Conservation (phyloP, 2,113 vertebrate genomes). For the Gracilinanus agilis region DNA sequence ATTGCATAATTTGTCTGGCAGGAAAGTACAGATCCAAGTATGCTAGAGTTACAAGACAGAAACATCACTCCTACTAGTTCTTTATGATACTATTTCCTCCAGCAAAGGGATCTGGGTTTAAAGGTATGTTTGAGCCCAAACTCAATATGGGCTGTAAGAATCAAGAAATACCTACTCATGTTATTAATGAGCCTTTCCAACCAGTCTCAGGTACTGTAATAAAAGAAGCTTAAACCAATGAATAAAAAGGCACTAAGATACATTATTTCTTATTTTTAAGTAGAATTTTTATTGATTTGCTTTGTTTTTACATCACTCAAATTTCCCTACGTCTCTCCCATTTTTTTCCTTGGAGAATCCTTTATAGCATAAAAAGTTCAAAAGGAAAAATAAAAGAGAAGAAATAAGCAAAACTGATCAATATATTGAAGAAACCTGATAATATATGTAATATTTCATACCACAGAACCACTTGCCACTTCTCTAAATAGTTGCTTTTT, state of each 20-base stretch:
- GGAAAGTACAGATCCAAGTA: constrained; percentile 20
- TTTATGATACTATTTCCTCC: neutral
- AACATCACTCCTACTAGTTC: constrained; percentile 24
- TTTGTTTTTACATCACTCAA: neutral
- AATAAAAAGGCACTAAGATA: neutral
- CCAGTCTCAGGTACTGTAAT: neutral
- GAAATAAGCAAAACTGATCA: neutral
- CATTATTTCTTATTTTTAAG: neutral
- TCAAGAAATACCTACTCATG: neutral
- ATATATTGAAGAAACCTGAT: neutral
- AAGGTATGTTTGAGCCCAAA: constrained; percentile 25
- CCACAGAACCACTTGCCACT: neutral
- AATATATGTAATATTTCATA: neutral
- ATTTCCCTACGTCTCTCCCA: neutral
- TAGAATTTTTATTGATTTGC: neutral
- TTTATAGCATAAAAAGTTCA: neutral
- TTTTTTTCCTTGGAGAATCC: neutral
- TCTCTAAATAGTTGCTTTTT: neutral
- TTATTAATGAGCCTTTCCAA: neutral
- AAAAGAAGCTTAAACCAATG: neutral
- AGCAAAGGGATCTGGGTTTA: constrained; percentile 31
- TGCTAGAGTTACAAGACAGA: constrained; percentile 25
- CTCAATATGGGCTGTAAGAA: neutral
- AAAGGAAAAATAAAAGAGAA: neutral
- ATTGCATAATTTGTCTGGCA: constrained; percentile 3